A percentile compares a stretch with the other conserved stretches of the same genome.
Evolutionary conservation across 2,797 vertebrate genomes (phyloP).

Genomic region (Alectoris magna): DNA sequence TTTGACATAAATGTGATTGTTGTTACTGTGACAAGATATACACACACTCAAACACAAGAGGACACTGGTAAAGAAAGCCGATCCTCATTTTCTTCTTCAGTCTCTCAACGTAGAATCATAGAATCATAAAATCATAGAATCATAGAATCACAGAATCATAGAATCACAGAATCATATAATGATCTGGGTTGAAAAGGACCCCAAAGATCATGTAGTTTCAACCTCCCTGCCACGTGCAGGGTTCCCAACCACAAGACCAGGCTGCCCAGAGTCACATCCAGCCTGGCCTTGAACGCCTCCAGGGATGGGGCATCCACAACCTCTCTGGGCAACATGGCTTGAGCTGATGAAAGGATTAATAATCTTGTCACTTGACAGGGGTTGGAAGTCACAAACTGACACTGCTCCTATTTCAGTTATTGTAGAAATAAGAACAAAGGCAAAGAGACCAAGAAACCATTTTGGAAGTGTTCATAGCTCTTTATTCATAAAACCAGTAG

Average conservation of each 20-base stretch:
- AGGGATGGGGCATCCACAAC: too few relatives aligned
- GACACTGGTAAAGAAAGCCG: neutral
- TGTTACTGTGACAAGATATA: neutral
- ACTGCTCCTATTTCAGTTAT: neutral
- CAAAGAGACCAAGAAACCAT: neutral
- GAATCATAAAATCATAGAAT: too few relatives aligned
- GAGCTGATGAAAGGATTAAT: slow-evolving; percentile 32
- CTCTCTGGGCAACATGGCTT: neutral
- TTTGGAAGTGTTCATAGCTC: neutral
- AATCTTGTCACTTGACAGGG: slow-evolving; percentile 29
- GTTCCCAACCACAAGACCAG: too few relatives aligned
- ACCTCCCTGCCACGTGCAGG: too few relatives aligned
- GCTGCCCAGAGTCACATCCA: too few relatives aligned
- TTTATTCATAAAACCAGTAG: neutral
- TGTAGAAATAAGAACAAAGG: neutral
- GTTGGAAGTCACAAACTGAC: slow-evolving; percentile 7
- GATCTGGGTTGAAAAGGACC: too few relatives aligned
- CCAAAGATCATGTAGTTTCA: too few relatives aligned
- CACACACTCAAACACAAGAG: neutral
- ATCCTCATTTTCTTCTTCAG: neutral
- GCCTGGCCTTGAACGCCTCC: too few relatives aligned
- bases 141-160: too few relatives aligned
- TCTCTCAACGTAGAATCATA: neutral
- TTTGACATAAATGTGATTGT: neutral
- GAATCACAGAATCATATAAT: too few relatives aligned